Percentiles rank a stretch among this genome's conserved stretches.
Conservation (phyloP, 2,888 invertebrate genomes). For the Trilocha varians region DNA sequence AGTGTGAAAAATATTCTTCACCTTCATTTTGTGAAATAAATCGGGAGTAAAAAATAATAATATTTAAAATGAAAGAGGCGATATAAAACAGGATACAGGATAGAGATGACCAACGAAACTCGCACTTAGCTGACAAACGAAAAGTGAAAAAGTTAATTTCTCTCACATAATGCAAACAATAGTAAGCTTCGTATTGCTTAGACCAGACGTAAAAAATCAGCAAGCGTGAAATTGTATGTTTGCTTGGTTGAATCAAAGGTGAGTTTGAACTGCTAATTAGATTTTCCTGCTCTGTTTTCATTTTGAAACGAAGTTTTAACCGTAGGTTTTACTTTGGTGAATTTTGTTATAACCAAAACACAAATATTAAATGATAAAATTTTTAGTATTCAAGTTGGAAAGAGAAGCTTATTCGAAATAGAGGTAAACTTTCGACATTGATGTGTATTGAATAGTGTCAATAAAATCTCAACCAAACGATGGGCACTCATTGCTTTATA, state of each 20-base stretch:
- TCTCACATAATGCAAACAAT: too few relatives aligned
- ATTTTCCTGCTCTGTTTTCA: slow-evolving; percentile 5
- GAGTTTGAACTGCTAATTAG: slow-evolving; percentile 10
- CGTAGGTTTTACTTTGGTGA: background rate
- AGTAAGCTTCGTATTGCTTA: background rate
- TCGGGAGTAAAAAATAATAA: too few relatives aligned
- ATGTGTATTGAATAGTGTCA: background rate
- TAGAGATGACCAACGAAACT: too few relatives aligned
- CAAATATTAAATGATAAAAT: background rate
- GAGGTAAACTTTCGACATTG: background rate
- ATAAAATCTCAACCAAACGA: background rate
- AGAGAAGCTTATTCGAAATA: background rate
- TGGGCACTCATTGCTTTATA: background rate
- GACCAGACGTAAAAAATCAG: slow-evolving; percentile 1
- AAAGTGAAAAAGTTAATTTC: too few relatives aligned
- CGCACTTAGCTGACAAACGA: too few relatives aligned
- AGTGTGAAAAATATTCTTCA: too few relatives aligned
- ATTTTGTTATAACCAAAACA: background rate
- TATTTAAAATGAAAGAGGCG: too few relatives aligned
- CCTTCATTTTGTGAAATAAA: too few relatives aligned
- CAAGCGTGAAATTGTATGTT: slow-evolving; percentile 5
- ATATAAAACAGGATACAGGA: too few relatives aligned
- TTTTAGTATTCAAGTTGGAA: background rate
- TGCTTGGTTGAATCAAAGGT: slow-evolving; percentile 9
- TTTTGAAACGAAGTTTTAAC: background rate